Evolutionary conservation across 1,140 invertebrate species (phyloP).

Genomic region (Cardiocondyla obscurior): DNA sequence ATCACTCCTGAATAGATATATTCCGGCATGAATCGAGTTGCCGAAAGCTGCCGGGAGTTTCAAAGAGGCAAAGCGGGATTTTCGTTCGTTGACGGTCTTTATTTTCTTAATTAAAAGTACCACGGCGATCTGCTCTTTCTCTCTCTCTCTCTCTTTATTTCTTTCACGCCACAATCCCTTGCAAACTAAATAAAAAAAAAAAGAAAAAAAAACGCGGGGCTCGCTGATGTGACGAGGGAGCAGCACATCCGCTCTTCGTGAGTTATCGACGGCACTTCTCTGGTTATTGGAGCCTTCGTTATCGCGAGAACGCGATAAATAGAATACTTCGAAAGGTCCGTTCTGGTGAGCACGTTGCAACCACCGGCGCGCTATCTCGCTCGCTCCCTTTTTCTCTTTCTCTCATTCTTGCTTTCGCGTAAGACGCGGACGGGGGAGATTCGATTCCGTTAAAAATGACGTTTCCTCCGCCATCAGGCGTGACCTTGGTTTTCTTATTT

Average conservation of each 20-base stretch:
- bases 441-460: constrained; percentile 35
- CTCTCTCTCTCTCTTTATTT: too few species aligned
- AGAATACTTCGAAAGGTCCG: background rate
- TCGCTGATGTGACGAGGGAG: background rate
- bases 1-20: constrained; percentile 1
- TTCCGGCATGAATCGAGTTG: background rate
- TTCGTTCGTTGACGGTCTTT: background rate
- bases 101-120: constrained; percentile 32
- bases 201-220: background rate
- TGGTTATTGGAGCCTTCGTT: constrained; percentile 12
- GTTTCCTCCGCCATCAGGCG: background rate
- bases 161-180: constrained; percentile 7
- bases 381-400: background rate
- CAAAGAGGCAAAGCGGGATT: constrained; percentile 14
- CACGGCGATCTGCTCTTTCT: too few species aligned
- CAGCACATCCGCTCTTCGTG: background rate
- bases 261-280: constrained; percentile 22
- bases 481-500: constrained; percentile 28
- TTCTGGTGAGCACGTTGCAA: background rate
- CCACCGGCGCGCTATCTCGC: background rate
- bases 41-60: background rate
- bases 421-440: background rate
- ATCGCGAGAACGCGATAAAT: constrained; percentile 13
- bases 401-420: background rate
- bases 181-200: constrained; percentile 27